These are phyloP conservation scores for Reticulitermes lucifugus DNA, from an alignment of 2,888 invertebrate genomes.

Conservation along the genomic window DNA sequence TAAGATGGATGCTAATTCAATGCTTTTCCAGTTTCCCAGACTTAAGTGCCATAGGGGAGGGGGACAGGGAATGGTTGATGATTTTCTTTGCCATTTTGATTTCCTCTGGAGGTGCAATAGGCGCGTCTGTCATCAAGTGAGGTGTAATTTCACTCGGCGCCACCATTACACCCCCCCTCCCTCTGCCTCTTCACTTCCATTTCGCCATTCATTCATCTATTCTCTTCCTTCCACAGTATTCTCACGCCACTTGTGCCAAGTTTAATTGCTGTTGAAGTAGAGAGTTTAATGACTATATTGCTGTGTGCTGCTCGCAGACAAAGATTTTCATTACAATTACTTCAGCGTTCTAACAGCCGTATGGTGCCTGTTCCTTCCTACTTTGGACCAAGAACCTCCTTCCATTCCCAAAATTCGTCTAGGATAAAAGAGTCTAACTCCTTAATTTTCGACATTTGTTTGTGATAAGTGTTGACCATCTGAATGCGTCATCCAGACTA, in stretches of 20 bases:
- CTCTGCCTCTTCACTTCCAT: constrained; percentile 5
- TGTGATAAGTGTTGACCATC: neutral
- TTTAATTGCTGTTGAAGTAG: constrained; percentile 48
- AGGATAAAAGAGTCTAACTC: neutral
- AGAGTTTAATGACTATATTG: constrained; percentile 47
- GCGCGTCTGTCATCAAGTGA: constrained; percentile 10
- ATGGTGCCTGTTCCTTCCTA: neutral
- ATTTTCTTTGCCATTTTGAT: constrained; percentile 31
- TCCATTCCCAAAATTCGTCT: neutral
- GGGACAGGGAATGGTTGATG: neutral
- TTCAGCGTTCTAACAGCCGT: neutral
- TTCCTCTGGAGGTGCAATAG: constrained; percentile 1
- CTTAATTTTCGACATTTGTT: neutral
- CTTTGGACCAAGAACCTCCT: neutral
- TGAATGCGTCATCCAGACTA: too few species aligned
- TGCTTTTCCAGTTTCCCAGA: too few species aligned
- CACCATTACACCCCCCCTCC: constrained; percentile 23
- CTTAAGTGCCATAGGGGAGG: too few species aligned
- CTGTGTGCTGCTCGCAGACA: constrained; percentile 26
- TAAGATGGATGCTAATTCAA: too few species aligned
- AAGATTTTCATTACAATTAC: constrained; percentile 48
- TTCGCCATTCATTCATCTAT: constrained; percentile 38
- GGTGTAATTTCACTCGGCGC: constrained; percentile 38
- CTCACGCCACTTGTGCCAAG: constrained; percentile 44
- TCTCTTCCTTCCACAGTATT: constrained; percentile 14